Percentiles rank a stretch among this genome's conserved stretches.
Evolutionary conservation across 2,797 vertebrate genomes (phyloP).

Genomic region (Leucoraja ocellata): DNA sequence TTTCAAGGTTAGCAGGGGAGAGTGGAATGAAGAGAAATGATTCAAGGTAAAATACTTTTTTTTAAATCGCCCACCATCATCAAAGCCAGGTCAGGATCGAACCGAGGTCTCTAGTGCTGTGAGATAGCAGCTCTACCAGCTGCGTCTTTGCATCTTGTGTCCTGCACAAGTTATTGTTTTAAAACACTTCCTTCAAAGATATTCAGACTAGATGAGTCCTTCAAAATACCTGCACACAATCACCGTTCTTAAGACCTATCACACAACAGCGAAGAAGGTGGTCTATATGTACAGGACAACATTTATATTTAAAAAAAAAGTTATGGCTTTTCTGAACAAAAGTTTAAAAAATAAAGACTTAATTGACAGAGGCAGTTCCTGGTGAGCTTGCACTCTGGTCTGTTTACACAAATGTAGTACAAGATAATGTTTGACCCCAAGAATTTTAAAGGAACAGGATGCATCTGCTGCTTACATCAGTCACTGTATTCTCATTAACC

Average conservation of each 20-base stretch:
- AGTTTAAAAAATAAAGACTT: not conserved
- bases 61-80: too few species aligned
- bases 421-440: not conserved
- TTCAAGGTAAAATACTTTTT: too few species aligned
- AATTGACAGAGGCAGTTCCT: not conserved
- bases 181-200: not conserved
- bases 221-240: not conserved
- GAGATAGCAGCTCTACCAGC: too few species aligned
- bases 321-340: not conserved
- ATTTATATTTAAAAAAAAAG: not conserved
- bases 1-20: too few species aligned
- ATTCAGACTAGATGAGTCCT: not conserved
- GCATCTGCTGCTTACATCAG: slow-evolving; percentile 9
- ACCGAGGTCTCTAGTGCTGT: too few species aligned
- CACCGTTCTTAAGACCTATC: not conserved
- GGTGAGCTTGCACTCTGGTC: not conserved
- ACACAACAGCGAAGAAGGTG: not conserved
- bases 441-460: not conserved
- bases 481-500: not conserved
- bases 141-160: not conserved
- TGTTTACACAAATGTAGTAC: not conserved
- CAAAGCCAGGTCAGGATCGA: too few species aligned
- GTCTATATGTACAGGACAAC: not conserved
- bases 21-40: too few species aligned
- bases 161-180: not conserved